Evolutionary conservation across 2,797 vertebrate species (phyloP).

Genomic region (Leptoclinus maculatus): DNA sequence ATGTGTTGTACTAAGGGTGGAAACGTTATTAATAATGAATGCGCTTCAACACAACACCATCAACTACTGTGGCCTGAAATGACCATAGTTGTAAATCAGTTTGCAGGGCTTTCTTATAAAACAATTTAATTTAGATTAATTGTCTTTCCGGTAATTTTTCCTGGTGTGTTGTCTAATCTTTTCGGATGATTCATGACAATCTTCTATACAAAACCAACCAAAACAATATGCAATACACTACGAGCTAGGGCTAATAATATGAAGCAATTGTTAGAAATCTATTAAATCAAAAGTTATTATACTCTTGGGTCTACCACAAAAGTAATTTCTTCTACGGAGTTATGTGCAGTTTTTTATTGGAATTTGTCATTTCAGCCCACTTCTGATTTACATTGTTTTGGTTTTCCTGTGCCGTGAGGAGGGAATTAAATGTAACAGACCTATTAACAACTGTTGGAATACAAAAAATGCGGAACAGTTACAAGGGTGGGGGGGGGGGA

Average conservation of each 20-base stretch:
- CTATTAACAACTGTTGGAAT: constrained; percentile 31
- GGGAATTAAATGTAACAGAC: constrained; percentile 25
- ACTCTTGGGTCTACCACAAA: background rate
- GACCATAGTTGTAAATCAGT: constrained; percentile 20
- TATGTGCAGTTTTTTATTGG: background rate
- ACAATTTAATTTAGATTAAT: constrained; percentile 10
- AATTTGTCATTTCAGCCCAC: background rate
- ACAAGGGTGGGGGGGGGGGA: constrained; percentile 4
- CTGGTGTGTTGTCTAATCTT: constrained; percentile 18
- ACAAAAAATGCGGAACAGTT: constrained; percentile 3
- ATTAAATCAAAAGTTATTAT: constrained; percentile 20
- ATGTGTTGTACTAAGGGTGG: background rate
- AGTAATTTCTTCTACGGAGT: background rate
- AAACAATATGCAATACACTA: constrained; percentile 12
- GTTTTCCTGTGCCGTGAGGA: constrained; percentile 6
- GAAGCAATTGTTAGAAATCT: constrained; percentile 16
- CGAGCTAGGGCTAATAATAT: background rate
- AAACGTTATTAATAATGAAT: constrained; percentile 11
- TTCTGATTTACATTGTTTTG: constrained; percentile 3
- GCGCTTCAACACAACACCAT: background rate
- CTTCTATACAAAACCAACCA: constrained; percentile 26
- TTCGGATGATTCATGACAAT: constrained; percentile 22
- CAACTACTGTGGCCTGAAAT: constrained; percentile 12
- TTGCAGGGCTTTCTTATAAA: constrained; percentile 9
- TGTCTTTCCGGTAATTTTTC: constrained; percentile 21